These are phyloP conservation scores for Hephaestus fuliginosus DNA, from an alignment of 2,797 vertebrate genomes.

Conservation along the genomic window DNA sequence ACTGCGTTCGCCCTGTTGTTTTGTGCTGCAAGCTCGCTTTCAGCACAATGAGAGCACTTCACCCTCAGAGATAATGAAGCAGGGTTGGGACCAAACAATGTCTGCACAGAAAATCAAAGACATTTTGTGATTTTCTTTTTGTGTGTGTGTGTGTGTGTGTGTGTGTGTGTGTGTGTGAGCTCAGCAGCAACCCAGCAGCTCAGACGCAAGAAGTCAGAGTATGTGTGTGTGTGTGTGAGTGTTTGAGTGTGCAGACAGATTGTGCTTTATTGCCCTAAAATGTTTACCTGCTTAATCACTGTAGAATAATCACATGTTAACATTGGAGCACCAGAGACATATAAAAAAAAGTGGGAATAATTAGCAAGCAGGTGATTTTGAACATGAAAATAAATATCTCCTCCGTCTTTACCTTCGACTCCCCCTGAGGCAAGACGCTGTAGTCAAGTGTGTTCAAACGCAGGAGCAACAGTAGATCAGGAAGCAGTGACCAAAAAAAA, in stretches of 20 bases:
- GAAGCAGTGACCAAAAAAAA: not conserved
- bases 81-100: slow-evolving; percentile 54
- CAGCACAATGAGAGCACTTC: slow-evolving; percentile 53
- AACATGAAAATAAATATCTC: slow-evolving; percentile 46
- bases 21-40: slow-evolving; percentile 43
- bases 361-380: slow-evolving; percentile 63
- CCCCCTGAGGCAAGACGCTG: slow-evolving; percentile 2
- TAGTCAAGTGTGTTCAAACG: slow-evolving; percentile 33
- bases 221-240: not conserved
- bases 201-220: slow-evolving; percentile 14
- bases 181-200: slow-evolving; percentile 52
- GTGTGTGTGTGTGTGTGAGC: slow-evolving; percentile 12
- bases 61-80: slow-evolving; percentile 63
- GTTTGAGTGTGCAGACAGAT: slow-evolving; percentile 36
- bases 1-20: slow-evolving; percentile 39
- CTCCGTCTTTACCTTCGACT: slow-evolving; percentile 33
- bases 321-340: slow-evolving; percentile 38
- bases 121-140: slow-evolving; percentile 10
- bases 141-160: not conserved
- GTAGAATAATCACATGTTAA: slow-evolving; percentile 64
- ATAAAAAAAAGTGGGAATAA: slow-evolving; percentile 50
- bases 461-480: slow-evolving; percentile 18
- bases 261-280: slow-evolving; percentile 58
- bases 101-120: slow-evolving; percentile 65
- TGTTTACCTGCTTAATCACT: slow-evolving; percentile 68